Evolutionary conservation across 2,113 vertebrate species (phyloP), one percentile per base, ranked within the genome.

Genomic region (Nothobranchius furzeri): DNA sequence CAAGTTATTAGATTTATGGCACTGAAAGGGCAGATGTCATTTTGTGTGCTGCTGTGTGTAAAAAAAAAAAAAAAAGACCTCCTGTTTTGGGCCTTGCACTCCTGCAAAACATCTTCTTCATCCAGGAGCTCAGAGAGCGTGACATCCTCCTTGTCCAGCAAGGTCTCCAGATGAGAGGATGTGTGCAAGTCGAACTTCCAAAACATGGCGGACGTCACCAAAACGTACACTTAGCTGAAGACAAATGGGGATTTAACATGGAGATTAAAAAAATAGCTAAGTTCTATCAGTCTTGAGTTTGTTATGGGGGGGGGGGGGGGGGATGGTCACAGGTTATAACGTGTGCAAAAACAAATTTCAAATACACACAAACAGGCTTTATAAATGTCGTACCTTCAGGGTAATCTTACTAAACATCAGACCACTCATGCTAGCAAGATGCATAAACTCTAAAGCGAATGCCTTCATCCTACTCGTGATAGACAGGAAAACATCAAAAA

Each of bases 151-250:
- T 95, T 96, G 67, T 98, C 95, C 82, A 99, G 92, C 75, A 99
- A 92, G 84, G 96, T 96, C 90, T 99, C 97, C 45, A 99, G 93
- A 4, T 98, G 95, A 5, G 97, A 99, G 14, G 96, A 95, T 2
- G 95, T 94, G 84, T 96, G 96, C 86, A 98, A 64, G 81, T 98
- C 97, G 70, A 99, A 98, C 93, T 98, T 98, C 97, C 97, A 99
- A 93, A 99, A 99, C 97, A 99, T 99, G 92, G 86, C 91, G 94
- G 85, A 75, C 1, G 81, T 80, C 85, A 85, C 77, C 24, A 85
- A 66, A 83, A 57, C 61, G 67, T 48, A 79, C 54, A 94, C 95
- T 82, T 75, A 83, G 57, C 86, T 75, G 75, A 40, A 51, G 57
- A 63, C 2, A 24, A 67, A 64, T 76, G 43, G 76, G 30, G 35